Conservation (phyloP, 2,888 invertebrate species). For the Nineta flava region DNA sequence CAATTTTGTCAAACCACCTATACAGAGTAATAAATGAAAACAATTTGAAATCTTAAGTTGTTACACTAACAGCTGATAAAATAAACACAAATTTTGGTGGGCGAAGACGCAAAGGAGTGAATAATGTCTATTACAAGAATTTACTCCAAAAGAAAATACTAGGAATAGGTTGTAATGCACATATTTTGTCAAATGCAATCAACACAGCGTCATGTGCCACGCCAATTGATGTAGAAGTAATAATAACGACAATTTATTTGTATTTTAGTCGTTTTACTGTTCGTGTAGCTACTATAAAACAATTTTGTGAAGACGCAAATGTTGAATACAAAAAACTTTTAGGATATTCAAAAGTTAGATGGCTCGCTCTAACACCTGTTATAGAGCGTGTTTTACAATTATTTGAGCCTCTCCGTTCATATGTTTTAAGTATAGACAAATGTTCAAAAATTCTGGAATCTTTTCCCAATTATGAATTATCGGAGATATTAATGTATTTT, state of each 20-base stretch:
- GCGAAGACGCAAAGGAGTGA: conserved; percentile 11
- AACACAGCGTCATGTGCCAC: conserved; percentile 11
- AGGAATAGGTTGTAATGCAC: conserved; percentile 16
- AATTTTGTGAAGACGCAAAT: conserved; percentile 14
- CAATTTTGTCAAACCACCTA: no score
- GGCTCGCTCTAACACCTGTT: conserved; percentile 15
- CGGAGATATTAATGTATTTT: conserved; percentile 15
- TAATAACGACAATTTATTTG: no score
- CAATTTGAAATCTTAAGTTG: conserved; percentile 12
- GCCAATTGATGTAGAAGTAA: conserved; percentile 15
- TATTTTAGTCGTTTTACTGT: no score
- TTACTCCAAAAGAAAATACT: conserved; percentile 6
- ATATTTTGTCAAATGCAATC: conserved; percentile 14
- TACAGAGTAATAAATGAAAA: conserved; percentile 11
- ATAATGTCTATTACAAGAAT: conserved; percentile 13
- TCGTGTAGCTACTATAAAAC: conserved; percentile 14
- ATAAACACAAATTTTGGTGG: conserved; percentile 16
- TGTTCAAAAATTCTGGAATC: conserved; percentile 16
- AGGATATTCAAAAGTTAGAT: conserved; percentile 15
- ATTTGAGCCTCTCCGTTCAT: conserved; percentile 16
- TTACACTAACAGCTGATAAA: conserved; percentile 14
- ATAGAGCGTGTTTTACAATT: conserved; percentile 15
- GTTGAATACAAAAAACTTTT: conserved; percentile 15
- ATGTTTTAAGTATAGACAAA: conserved; percentile 17
- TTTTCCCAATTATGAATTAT: conserved; percentile 15